Conservation (phyloP, 2,113 vertebrate species). For the Crotalus viridis region DNA sequence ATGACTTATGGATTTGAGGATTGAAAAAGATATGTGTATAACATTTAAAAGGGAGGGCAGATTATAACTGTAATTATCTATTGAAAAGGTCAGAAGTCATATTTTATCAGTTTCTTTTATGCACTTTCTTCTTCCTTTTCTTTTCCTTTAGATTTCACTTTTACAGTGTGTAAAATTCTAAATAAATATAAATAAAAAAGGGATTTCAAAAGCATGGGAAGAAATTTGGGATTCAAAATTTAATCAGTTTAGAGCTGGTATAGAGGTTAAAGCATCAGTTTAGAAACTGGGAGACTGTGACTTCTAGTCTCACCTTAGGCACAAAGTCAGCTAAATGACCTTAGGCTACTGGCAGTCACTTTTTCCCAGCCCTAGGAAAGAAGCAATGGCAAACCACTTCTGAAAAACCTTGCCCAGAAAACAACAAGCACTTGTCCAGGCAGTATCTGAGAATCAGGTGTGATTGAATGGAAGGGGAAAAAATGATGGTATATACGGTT, state of each 20-base stretch:
- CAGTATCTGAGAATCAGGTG: background rate
- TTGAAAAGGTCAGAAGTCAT: background rate
- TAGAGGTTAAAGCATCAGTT: background rate
- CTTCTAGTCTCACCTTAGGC: background rate
- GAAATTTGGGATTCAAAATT: background rate
- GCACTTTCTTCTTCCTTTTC: background rate
- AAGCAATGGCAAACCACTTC: background rate
- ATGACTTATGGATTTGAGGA: background rate
- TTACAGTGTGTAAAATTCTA: background rate
- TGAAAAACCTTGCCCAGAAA: background rate
- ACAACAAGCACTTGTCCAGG: background rate
- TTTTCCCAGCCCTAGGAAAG: background rate
- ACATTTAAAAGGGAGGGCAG: background rate
- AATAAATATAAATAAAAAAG: background rate
- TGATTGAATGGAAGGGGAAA: background rate
- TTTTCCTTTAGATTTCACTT: background rate
- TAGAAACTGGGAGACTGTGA: background rate
- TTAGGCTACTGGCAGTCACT: background rate
- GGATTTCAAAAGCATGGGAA: background rate
- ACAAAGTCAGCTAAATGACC: background rate
- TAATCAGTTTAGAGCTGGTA: background rate
- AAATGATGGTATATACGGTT: background rate
- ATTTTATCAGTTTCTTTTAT: background rate
- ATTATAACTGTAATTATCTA: background rate
- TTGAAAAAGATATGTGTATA: background rate